Conservation (phyloP, 2,113 vertebrate species). For the Microcebus jonahi region DNA sequence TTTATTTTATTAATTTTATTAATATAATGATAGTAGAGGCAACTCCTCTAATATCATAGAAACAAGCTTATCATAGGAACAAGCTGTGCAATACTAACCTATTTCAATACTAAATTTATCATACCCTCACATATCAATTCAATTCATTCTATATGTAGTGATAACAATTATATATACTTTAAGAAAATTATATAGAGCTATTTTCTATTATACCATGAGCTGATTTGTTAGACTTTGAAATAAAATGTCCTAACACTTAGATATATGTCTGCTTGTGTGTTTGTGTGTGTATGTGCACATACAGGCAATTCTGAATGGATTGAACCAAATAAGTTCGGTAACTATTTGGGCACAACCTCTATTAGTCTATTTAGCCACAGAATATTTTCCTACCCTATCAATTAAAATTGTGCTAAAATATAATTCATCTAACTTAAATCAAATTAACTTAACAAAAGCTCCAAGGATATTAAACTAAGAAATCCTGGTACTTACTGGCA, state of each 20-base stretch:
- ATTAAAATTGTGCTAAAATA: neutral
- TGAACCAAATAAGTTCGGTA: neutral
- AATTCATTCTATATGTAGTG: neutral
- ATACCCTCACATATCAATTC: neutral
- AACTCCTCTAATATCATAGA: too few relatives aligned
- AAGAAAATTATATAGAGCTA: neutral
- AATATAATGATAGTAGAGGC: too few relatives aligned
- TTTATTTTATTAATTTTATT: too few relatives aligned
- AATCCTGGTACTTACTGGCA: neutral
- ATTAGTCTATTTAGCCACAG: neutral
- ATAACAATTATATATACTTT: neutral
- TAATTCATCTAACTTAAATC: neutral
- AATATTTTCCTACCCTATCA: neutral
- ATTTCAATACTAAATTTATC: neutral
- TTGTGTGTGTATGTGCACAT: fast-evolving
- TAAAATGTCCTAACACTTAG: neutral
- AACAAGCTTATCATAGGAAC: neutral
- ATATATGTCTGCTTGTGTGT: neutral
- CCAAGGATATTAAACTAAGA: neutral
- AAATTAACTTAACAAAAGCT: neutral
- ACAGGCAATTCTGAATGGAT: neutral
- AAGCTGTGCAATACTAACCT: neutral
- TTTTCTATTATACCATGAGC: neutral
- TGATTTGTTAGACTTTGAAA: neutral
- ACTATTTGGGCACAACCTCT: neutral